These are phyloP conservation scores for Callorhinus ursinus DNA, from an alignment of 2,113 vertebrate genomes.

Conservation along the genomic window DNA sequence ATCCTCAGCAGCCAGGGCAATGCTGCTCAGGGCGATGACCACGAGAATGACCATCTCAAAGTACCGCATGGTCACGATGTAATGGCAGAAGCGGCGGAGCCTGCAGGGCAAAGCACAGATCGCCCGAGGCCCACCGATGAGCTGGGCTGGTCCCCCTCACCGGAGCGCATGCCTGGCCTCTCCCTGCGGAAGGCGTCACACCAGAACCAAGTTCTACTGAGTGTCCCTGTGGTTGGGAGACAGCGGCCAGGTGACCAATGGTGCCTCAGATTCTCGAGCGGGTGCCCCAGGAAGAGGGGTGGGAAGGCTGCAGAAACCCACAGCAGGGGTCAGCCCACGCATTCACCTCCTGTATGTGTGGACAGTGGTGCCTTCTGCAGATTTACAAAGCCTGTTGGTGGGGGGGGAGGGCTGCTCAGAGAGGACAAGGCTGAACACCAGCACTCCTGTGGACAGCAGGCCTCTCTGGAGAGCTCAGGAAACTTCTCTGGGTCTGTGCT, in stretches of 20 bases:
- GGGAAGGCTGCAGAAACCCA: background rate
- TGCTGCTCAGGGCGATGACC: constrained; percentile 97
- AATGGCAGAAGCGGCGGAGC: constrained; percentile 95
- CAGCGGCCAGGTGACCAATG: accelerated
- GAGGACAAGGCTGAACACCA: too few relatives aligned
- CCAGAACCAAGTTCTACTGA: background rate
- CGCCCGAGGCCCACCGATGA: accelerated
- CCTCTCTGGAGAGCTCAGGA: background rate
- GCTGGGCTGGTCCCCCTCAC: background rate
- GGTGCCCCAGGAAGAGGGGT: accelerated
- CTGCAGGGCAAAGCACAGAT: constrained; percentile 78
- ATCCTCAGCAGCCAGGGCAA: constrained; percentile 96
- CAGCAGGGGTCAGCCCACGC: background rate
- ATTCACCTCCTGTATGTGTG: too few relatives aligned
- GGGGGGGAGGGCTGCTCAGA: too few relatives aligned
- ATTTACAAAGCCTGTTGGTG: background rate
- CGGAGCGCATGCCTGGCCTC: accelerated
- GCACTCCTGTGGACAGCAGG: background rate
- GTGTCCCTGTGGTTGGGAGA: background rate
- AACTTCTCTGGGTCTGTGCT: background rate
- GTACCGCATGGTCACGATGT: constrained; percentile 95
- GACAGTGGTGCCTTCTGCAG: background rate
- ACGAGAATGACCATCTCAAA: constrained; percentile 98
- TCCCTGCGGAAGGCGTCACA: accelerated
- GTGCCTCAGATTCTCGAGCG: background rate